These are phyloP conservation scores for Drosophila sucinea DNA, from an alignment of 1,140 invertebrate species.

Conservation along the genomic window DNA sequence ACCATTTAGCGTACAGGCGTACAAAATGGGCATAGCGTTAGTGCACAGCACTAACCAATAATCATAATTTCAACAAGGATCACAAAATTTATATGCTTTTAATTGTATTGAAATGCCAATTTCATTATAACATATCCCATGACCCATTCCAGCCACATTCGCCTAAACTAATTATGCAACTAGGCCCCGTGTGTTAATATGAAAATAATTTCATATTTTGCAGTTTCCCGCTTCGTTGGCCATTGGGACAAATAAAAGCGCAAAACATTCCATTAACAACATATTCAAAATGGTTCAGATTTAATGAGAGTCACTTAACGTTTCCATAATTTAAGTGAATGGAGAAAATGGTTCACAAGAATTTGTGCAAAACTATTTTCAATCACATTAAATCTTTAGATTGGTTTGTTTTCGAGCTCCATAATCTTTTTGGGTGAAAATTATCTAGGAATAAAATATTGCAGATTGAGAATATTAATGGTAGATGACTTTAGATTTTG, in stretches of 20 bases:
- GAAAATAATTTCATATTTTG: constrained; percentile 36
- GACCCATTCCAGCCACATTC: not conserved
- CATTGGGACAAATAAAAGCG: not conserved
- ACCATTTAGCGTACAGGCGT: constrained; percentile 52
- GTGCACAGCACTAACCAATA: constrained; percentile 38
- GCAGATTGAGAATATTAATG: too few relatives aligned
- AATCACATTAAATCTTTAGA: too few relatives aligned
- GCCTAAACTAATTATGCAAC: constrained; percentile 48
- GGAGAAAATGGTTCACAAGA: too few relatives aligned
- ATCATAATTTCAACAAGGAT: constrained; percentile 54
- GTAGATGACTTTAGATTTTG: too few relatives aligned
- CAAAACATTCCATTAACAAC: constrained; percentile 1
- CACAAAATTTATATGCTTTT: constrained; percentile 71
- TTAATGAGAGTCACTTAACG: too few relatives aligned
- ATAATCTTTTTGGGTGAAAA: too few relatives aligned
- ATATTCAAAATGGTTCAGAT: not conserved
- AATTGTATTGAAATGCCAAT: constrained; percentile 71
- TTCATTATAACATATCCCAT: constrained; percentile 62
- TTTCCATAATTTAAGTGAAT: too few relatives aligned
- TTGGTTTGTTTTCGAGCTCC: too few relatives aligned
- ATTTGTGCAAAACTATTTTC: too few relatives aligned
- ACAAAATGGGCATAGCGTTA: constrained; percentile 29
- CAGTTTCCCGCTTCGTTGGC: not conserved
- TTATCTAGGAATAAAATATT: too few relatives aligned
- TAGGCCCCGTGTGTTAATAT: constrained; percentile 50